Conservation (phyloP, 23 tunicate species). For the Phallusia fumigata region DNA sequence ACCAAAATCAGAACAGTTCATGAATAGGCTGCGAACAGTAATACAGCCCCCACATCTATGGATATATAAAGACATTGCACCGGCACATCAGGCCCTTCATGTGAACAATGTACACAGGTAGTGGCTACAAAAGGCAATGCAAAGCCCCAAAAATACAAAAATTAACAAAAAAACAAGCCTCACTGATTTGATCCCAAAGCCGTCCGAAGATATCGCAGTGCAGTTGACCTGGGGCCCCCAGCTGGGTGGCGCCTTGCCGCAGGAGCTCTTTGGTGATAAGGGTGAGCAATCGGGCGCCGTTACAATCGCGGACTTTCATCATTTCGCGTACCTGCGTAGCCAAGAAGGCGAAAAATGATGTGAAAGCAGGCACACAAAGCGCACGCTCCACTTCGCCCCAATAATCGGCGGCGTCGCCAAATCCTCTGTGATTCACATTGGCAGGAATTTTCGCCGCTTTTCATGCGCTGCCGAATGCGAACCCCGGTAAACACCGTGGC, state of each 20-base stretch:
- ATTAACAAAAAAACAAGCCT: background rate
- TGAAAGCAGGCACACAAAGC: background rate
- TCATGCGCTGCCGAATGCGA: no score
- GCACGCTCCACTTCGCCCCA: background rate
- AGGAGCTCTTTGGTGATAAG: conserved; percentile 64
- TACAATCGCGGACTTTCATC: conserved; percentile 66
- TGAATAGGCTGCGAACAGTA: no score
- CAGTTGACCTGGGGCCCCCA: background rate
- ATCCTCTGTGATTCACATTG: conserved; percentile 2
- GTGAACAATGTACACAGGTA: no score
- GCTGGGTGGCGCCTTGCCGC: conserved; percentile 24
- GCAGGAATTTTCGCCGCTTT: no score
- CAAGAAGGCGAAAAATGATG: background rate
- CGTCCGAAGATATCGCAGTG: conserved; percentile 30
- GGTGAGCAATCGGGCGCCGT: conserved; percentile 66
- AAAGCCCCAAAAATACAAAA: background rate
- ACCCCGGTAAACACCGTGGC: no score
- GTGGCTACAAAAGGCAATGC: background rate
- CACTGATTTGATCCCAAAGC: conserved; percentile 83
- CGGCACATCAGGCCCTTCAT: no score
- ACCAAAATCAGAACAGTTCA: no score
- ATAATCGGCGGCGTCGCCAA: background rate
- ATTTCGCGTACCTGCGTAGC: conserved; percentile 55
- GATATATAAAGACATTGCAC: no score
- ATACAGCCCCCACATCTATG: no score